These are phyloP conservation scores for Pelecanoides urinatrix DNA, from an alignment of 2,113 vertebrate genomes.

Conservation along the genomic window DNA sequence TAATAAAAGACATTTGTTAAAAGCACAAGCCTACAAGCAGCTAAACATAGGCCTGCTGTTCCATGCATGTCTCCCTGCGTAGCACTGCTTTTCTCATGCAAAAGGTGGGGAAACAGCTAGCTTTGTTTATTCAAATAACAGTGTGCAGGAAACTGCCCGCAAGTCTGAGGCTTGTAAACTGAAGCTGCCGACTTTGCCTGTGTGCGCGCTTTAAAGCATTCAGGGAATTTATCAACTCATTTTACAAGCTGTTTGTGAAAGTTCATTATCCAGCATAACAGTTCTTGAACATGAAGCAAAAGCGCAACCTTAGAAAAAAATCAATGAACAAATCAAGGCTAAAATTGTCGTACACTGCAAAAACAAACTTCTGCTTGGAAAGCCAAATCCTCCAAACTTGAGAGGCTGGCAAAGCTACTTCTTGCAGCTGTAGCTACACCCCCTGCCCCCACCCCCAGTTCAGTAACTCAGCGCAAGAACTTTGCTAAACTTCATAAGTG, in stretches of 20 bases:
- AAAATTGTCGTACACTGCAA: background rate
- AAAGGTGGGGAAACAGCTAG: background rate
- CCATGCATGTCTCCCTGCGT: rapidly evolving
- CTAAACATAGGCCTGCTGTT: background rate
- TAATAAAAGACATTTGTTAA: background rate
- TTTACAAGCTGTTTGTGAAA: background rate
- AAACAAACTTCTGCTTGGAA: background rate
- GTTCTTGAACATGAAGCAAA: background rate
- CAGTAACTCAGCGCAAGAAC: background rate
- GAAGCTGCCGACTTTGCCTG: background rate
- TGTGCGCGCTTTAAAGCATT: background rate
- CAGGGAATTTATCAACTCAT: background rate
- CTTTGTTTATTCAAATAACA: background rate
- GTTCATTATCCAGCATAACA: background rate
- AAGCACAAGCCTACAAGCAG: background rate
- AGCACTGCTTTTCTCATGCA: background rate
- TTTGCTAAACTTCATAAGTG: background rate
- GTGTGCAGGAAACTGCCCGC: background rate
- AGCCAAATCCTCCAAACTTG: rapidly evolving
- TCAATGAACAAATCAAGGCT: background rate
- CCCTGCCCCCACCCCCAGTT: rapidly evolving
- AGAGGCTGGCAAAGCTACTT: background rate
- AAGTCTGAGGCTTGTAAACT: background rate
- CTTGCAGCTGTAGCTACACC: background rate
- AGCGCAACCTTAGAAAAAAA: background rate